phyloP scores from a whole-genome alignment of 2,888 invertebrate species.

The Automeris io region DNA sequence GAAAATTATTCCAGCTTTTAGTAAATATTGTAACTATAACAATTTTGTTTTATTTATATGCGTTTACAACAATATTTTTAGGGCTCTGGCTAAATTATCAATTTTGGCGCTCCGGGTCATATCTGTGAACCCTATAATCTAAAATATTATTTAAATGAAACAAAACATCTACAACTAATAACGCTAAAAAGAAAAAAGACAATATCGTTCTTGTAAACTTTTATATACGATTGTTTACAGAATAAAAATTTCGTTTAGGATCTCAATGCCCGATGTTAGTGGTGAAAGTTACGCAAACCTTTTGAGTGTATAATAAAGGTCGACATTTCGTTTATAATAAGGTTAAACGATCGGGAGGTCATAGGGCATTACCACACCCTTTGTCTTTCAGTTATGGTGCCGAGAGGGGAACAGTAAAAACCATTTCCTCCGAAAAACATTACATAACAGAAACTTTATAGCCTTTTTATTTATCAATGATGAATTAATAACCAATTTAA shows the following conservation, averaged over 20 bases:
- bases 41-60: too few species aligned
- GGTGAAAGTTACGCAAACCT: neutral
- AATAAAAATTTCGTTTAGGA: neutral
- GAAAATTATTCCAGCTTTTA: too few species aligned
- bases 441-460: neutral
- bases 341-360: neutral
- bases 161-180: too few species aligned
- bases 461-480: neutral
- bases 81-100: too few species aligned
- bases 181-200: too few species aligned
- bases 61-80: too few species aligned
- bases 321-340: neutral
- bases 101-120: too few species aligned
- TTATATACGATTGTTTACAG: neutral
- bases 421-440: neutral
- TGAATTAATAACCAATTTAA: neutral
- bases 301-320: neutral
- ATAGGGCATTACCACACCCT: neutral
- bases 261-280: neutral
- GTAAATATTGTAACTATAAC: too few species aligned
- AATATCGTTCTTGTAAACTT: neutral
- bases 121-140: too few species aligned
- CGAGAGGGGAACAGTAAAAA: neutral
- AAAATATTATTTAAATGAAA: too few species aligned
- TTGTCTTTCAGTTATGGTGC: neutral